phyloP scores from a whole-genome alignment of 2,797 vertebrate species.

The Phrynocephalus forsythii region DNA sequence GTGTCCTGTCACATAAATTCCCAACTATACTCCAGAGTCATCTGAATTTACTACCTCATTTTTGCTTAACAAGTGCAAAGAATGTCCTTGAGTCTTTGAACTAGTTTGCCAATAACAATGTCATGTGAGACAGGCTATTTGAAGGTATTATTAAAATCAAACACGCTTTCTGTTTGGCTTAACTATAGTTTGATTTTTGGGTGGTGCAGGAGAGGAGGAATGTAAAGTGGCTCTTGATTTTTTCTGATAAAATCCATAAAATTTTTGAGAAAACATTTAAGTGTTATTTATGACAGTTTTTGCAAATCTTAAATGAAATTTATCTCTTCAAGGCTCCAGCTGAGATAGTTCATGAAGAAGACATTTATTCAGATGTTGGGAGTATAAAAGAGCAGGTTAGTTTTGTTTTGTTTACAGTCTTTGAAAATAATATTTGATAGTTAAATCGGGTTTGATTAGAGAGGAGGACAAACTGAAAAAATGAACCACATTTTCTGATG shows the following conservation, averaged over 20 bases:
- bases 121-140: no score
- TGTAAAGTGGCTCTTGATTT: not conserved
- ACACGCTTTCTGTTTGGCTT: not conserved
- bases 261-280: not conserved
- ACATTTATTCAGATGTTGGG: not conserved
- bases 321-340: slow-evolving; percentile 16
- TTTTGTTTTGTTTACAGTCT: not conserved
- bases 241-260: not conserved
- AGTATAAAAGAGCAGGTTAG: slow-evolving; percentile 35
- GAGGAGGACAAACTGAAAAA: no score
- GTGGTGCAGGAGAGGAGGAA: no score
- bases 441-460: not conserved
- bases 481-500: no score
- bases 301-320: not conserved
- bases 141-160: no score
- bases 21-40: not conserved
- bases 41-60: not conserved
- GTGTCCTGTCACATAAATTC: not conserved
- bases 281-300: not conserved
- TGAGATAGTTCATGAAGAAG: slow-evolving; percentile 48
- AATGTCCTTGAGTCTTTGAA: not conserved
- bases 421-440: not conserved
- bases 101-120: no score
- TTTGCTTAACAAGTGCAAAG: not conserved
- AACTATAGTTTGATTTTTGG: not conserved